Base-by-base conservation (phyloP, 2,888 invertebrate species). In the Cheilosia vernalis region DNA sequence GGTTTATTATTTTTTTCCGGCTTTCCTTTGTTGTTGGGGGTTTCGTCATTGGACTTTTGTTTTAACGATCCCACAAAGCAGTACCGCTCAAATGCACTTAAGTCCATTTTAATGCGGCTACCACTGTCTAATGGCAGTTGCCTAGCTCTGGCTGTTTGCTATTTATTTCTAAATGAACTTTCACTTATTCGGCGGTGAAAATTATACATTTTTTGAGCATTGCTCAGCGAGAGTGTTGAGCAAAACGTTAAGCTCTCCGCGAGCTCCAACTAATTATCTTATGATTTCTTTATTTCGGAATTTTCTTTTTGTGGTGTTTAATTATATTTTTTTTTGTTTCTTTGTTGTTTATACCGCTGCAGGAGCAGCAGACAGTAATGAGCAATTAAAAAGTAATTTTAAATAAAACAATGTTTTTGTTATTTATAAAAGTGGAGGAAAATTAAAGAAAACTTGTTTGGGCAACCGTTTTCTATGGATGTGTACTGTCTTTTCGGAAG, bases 11-110 rank as follows among this genome's bases (percentile, higher is more conserved):
- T 9, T 53, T 53, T 27, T 67, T 42, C 27, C 42, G 55, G 19
- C 55, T 42, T 27, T 67, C 30, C 27, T 53, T 67, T 64, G 64
- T 37, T 33, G 51, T 21, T 49, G 1, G 37, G 33, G 63, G 30
- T 53, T 55, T 17, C 17, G 27, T 63, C 63, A 5, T 44, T 21
- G 42, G 55, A 53, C 63, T 64, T 74, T 66, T 51, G 74, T 66
- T 40, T 74, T 49, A 74, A 64, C 56, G 67, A 67, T 44, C 44
- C 49, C 42, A 69, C 40, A 56, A 56, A 60, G 53, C 51, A 27
- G 53, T 61, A 60, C 77, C 77, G 60, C 77, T 77, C 56, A 58
- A 42, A 63, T 72, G 78, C 70, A 72, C 64, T 63, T 78, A 64
- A 70, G 78, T 78, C 51, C 19, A 51, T 58, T 70, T 70, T 56